Evolutionary conservation across 2,888 invertebrate genomes (phyloP), one percentile per base, ranked within the genome.

Genomic region (Argynnis bischoffii): DNA sequence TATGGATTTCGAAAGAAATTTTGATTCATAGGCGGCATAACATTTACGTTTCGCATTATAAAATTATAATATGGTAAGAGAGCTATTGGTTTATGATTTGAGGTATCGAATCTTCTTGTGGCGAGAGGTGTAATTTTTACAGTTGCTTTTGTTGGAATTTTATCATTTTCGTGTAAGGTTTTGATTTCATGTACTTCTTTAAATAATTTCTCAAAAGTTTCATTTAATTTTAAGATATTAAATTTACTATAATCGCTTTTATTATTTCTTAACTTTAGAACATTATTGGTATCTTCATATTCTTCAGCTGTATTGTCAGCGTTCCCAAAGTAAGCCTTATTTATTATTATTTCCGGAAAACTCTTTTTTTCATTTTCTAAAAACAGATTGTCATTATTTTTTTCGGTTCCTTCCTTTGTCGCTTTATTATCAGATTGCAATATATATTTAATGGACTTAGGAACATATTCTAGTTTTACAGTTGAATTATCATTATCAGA

Each of bases 161-260:
- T 18, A 35, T n/a, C 50, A 3, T 60, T 55, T 6, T 55, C 41
- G 51, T 66, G 54, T 5, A 50, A 16, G 63, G 53, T 55, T 41
- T 72, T 72, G 3, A 56, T 65, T 26, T 71, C 48, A 11, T 73
- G 41, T 46, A 63, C 63, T 69, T 72, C 64, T 46, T 74, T 69
- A n/a, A 69, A 47, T 14, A 75, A 57, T 21, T 59, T 64, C 48
- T 71, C 55, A 55, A 72, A 63, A 13, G 65, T 68, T 55, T 69
- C 63, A 16, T 66, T 64, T 21, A 63, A 26, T 0, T 14, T 54
- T 64, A 66, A 50, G 5, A 46, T 15, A 35, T 55, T 48, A 6
- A 55, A 18, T 3, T 11, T 54, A 60, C 18, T 53, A 13, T 26
- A 2, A 59, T 46, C 11, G 16, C 14, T 59, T 54, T 47, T 53